Base-by-base conservation (phyloP, 2,888 invertebrate species). In the Perdita meconis region DNA sequence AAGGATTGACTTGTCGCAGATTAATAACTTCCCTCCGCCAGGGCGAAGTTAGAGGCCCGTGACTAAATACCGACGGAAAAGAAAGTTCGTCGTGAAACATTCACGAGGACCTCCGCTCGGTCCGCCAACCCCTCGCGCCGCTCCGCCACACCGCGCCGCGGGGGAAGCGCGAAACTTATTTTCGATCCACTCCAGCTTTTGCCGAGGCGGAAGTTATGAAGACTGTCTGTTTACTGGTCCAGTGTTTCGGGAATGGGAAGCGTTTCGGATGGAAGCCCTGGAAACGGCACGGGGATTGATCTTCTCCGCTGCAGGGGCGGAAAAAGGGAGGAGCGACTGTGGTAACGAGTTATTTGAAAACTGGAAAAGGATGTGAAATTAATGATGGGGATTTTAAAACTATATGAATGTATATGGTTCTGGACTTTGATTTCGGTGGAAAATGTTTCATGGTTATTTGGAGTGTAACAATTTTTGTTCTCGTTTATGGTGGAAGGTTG, bases 21-120 rank as follows among this genome's bases (percentile, higher is more conserved):
- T 85, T 85, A 85, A 85, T 85, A 85, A 84, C 85, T 85, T 83
- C 80, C 85, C 81, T 82, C 76, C n/a, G n/a, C 78, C 64, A 51
- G 63, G 57, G 66, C 64, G 30, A 85, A 83, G 85, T 83, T 78
- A 66, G 75, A 70, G 72, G 55, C 68, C 80, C 78, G 79, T 78
- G 81, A 81, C 84, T 85, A 85, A 85, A 85, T 82, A 79, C 81
- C 61, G 42, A 57, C 26, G 50, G 56, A 69, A 82, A 85, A 83
- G 81, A 84, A 83, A 84, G 84, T 84, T 83, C 71, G 56, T 84
- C 76, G 79, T 83, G 83, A 84, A 85, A 85, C 84, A 83, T 84
- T 84, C 72, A 83, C 79, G 76, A 82, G 75, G 69, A 60, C 51
- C 57, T 19, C 55, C 55, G 16, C 4, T 51, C 19, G 6, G n/a